Percentiles rank a stretch among this genome's conserved stretches.
Conservation (phyloP, 2,888 invertebrate genomes). For the Ischnus inquisitorius region DNA sequence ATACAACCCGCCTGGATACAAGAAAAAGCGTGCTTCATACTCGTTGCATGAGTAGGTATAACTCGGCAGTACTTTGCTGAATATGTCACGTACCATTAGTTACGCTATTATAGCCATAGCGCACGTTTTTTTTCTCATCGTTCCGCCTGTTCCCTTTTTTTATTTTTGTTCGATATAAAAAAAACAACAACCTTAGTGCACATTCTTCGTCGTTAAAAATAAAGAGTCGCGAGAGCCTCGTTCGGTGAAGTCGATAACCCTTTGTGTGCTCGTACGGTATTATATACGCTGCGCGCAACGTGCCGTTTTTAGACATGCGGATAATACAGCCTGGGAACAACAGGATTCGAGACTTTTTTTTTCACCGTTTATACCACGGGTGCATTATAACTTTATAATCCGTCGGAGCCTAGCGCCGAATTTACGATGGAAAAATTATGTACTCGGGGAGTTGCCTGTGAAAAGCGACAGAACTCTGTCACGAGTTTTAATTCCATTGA, state of each 20-base stretch:
- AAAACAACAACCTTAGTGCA: not conserved
- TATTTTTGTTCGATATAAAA: slow-evolving; percentile 9
- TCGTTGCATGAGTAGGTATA: slow-evolving; percentile 8
- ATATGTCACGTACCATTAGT: slow-evolving; percentile 11
- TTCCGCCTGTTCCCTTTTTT: not conserved
- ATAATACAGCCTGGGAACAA: slow-evolving; percentile 9
- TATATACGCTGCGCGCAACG: not conserved
- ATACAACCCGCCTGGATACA: not conserved
- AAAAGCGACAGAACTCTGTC: not conserved
- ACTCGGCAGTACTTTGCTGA: not conserved
- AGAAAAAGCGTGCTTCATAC: not conserved
- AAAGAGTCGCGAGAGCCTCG: slow-evolving; percentile 2
- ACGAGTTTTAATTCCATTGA: not conserved
- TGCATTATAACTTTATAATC: slow-evolving; percentile 19
- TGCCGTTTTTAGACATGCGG: not conserved
- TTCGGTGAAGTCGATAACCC: slow-evolving; percentile 25
- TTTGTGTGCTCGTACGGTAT: slow-evolving; percentile 16
- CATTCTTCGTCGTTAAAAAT: slow-evolving; percentile 29
- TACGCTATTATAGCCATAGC: not conserved
- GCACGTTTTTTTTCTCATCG: slow-evolving; percentile 1
- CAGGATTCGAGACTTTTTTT: not conserved
- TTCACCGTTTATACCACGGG: not conserved
- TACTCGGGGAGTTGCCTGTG: not conserved
- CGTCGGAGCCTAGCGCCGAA: not conserved
- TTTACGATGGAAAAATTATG: not conserved